A percentile compares a stretch with the other conserved stretches of the same genome.
Conservation (phyloP, 2,888 invertebrate genomes). For the Andrena chrysosceles region DNA sequence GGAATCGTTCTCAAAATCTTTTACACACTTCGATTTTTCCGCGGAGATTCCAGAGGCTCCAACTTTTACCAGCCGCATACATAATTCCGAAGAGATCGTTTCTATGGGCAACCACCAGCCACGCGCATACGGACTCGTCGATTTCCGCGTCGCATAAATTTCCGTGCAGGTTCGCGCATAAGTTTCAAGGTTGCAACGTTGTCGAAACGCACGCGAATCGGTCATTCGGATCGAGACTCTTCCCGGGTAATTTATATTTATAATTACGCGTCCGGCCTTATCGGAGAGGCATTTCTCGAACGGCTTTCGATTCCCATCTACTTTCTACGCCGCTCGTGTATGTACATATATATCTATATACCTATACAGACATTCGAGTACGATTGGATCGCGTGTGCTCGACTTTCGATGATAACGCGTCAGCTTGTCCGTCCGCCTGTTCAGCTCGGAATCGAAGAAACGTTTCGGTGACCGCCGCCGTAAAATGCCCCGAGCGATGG, state of each 20-base stretch:
- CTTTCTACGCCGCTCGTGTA: background rate
- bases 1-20: constrained; percentile 46
- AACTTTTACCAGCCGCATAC: background rate
- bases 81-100: no score
- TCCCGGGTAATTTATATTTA: constrained; percentile 13
- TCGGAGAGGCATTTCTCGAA: background rate
- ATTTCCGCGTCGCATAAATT: constrained; percentile 5
- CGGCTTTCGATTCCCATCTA: constrained; percentile 3
- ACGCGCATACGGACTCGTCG: background rate
- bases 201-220: constrained; percentile 14
- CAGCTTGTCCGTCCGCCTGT: background rate
- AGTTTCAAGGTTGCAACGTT: constrained; percentile 1
- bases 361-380: background rate
- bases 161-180: background rate
- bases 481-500: background rate
- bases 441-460: background rate
- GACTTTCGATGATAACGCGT: constrained; percentile 11
- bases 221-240: background rate
- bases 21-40: background rate
- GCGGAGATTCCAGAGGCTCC: background rate
- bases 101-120: background rate
- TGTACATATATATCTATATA: background rate
- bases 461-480: background rate
- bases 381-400: constrained; percentile 4
- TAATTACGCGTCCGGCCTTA: constrained; percentile 6